Base-by-base conservation (phyloP, 2,888 invertebrate species). In the Latrodectus hesperus region DNA sequence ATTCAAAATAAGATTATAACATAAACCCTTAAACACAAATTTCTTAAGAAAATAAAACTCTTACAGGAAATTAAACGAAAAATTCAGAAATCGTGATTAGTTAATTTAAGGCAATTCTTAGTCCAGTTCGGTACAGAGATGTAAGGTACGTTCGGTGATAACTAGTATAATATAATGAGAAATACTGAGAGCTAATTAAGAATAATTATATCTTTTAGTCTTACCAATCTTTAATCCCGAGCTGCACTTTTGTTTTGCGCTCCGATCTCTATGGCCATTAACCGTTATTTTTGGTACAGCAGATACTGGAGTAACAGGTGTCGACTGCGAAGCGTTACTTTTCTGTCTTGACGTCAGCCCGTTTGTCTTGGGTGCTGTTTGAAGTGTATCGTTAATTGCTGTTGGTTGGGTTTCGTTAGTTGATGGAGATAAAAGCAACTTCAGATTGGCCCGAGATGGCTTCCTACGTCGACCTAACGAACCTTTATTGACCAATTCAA, bases 401-500 rank as follows among this genome's bases (percentile, higher is more conserved):
- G 55, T 55, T 12, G 17, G 55, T 22, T 26, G 51, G 8, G 16
- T 22, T 12, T 12, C 60, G 4, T 12, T 6, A 60, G 51, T 51
- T 9, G 65, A 17, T 76, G 17, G 77, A 22, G 86, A 87, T 38
- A 87, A 72, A 16, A 87, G 76, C 6, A 77, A 51, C 17, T 78
- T 84, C 17, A 88, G 26, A 26, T 81, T 85, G 16, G 85, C 77
- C 11, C 88, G 78, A 10, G 82, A 78, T 10, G 88, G 88, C 52
- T 73, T 81, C 8, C 88, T 51, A 17, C 88, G 71, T 10, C 76
- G 75, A 53, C 88, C 85, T 38, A 88, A 72, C 14, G 84, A 85
- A n/a, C 88, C 88, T 74, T 85, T 84, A 55, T 82, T 83, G 49
- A 84, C 84, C 12, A 88, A 82, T 65, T 85, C 88, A 14, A 76